Evolutionary conservation across 2,113 vertebrate species (phyloP), one percentile per base, ranked within the genome.

Genomic region (Promerops cafer): DNA sequence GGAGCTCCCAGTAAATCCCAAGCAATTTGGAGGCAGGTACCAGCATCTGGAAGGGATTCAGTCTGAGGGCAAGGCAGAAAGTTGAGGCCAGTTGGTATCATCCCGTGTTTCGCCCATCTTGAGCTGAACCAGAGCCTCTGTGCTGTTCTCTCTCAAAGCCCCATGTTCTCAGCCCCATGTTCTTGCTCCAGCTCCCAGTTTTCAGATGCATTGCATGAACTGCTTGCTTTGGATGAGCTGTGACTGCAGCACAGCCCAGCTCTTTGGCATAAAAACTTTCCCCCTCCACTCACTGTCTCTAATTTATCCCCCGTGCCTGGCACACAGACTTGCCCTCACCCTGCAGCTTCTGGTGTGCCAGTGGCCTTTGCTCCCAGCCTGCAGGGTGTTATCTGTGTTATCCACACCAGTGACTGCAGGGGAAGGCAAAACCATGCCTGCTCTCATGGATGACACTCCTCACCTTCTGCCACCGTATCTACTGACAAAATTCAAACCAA

Each of bases 141-240:
- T 42, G 63, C 40, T 90, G 30, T 6, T 35, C 44, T 35, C 50
- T 45, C 60, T 28, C 44, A 12, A 24, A 47, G 33, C 47, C 13
- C 10, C 52, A 20, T 20, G 33, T 18, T 42, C 59, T 44, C 37
- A 65, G 26, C 78, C 21, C 19, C 10, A 1, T 20, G 18, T 2
- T 70, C 56, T 7, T 24, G 21, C 31, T 74, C 52, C 10, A 9
- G 24, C 24, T 72, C 82, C 64, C 45, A 21, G 1, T 28, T 66
- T 66, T 15, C 61, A 2, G 0, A 37, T 1, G 44, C 52, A 27
- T 5, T 8, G 0, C 4, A 1, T 15, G 23, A 40, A 6, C 35
- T 7, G 2, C 59, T 52, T 35, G 76, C 63, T 45, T 71, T 23
- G 45, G 39, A 59, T 37, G 70, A 50, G 74, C 69, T 4, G 2